Base-by-base conservation (phyloP, 2,797 vertebrate genomes). In the Coluber constrictor region DNA sequence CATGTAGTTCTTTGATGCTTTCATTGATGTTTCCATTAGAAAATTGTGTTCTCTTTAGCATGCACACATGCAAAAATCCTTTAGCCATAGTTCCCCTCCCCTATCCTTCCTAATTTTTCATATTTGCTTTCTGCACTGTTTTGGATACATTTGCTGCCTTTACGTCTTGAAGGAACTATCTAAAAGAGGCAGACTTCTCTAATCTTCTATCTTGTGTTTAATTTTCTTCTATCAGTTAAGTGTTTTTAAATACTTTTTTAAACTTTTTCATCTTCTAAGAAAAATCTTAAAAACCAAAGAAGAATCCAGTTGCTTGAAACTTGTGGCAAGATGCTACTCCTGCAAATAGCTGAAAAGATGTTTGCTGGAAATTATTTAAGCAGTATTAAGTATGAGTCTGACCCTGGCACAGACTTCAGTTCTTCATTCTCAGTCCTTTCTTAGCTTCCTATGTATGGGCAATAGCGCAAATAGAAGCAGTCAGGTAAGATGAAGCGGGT, bases 251-350 rank as follows among this genome's bases (percentile, higher is more conserved):
- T 93, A 95, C 86, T 93, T 93, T 83, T 89, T 54, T 47, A 4
- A 25, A 83, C 51, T 60, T 88, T 32, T 59, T 66, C 56, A 8
- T 0, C 15, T 0, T 20, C 60, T 83, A 95, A 94, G 90, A 90
- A 93, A 89, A 93, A 61, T 93, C 57, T 88, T 94, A 91, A 95
- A 61, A 94, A 96, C 87, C 27, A 89, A 87, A 94, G 94, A 95
- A 96, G 93, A 20, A 43, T 93, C 96, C 95, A 96, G 96, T 94
- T 90, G 92, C 92, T 94, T 92, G 95, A 95, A 97, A 70, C 97
- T 97, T 97, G 97, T 97, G 97, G 97, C 97, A 97, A 97, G 97
- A 96, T 55, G 91, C 92, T 96, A 92, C 92, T 93, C 94, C 93
- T 93, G 90, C 55, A 95, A 95, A 96, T 97, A 96, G 96, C 96